These are phyloP conservation scores for Tetramorium alpestre DNA, from an alignment of 1,140 invertebrate species.

Conservation along the genomic window DNA sequence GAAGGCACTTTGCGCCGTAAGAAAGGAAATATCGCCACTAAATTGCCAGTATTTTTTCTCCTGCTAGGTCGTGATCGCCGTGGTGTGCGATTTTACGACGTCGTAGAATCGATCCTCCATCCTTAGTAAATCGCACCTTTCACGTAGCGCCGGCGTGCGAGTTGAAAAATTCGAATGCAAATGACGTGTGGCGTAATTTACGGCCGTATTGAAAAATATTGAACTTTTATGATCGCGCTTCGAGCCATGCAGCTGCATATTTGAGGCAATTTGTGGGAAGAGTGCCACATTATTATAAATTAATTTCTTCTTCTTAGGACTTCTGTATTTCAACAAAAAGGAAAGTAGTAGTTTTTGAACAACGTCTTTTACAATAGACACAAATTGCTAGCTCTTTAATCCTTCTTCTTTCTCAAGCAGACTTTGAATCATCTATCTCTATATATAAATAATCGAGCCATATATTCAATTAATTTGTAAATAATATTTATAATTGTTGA, in stretches of 20 bases:
- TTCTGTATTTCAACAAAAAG: neutral
- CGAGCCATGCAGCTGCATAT: neutral
- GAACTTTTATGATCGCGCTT: conserved; percentile 38
- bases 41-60: conserved; percentile 54
- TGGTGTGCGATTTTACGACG: conserved; percentile 50
- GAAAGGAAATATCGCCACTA: conserved; percentile 22
- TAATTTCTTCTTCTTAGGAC: neutral
- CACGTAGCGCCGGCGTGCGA: neutral
- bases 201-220: conserved; percentile 4
- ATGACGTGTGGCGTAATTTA: conserved; percentile 56
- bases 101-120: conserved; percentile 34
- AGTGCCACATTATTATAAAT: neutral
- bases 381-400: neutral
- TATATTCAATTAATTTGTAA: neutral
- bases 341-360: neutral
- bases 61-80: neutral
- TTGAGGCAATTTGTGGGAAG: neutral
- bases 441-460: neutral
- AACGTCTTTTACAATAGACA: neutral
- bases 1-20: conserved; percentile 10
- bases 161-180: conserved; percentile 58
- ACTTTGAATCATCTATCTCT: neutral
- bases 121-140: neutral
- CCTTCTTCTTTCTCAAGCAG: neutral
- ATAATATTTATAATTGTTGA: neutral